phyloP scores from a whole-genome alignment of 1,140 invertebrate species.

The Bombus cullumanus region DNA sequence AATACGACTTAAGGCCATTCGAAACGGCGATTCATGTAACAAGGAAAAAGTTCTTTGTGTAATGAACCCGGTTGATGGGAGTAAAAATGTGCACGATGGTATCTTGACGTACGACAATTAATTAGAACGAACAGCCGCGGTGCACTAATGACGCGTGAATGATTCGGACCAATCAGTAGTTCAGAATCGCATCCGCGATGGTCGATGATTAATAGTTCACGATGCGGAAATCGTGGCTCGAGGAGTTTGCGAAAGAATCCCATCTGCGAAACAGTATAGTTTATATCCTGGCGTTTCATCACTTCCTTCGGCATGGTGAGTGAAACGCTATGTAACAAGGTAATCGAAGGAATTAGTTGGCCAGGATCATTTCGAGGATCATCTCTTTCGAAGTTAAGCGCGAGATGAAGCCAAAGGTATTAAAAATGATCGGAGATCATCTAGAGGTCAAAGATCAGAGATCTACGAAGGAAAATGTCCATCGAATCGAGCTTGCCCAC shows the following conservation, averaged over 20 bases:
- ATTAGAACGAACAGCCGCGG: slow-evolving; percentile 68
- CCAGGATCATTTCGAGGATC: slow-evolving; percentile 21
- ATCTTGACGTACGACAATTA: slow-evolving; percentile 68
- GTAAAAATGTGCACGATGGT: slow-evolving; percentile 61
- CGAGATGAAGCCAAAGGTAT: not conserved
- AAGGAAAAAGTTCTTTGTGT: slow-evolving; percentile 32
- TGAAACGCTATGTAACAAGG: slow-evolving; percentile 43
- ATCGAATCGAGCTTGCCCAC: not conserved
- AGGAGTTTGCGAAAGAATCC: slow-evolving; percentile 64
- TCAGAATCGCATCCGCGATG: slow-evolving; percentile 65
- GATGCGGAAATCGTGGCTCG: slow-evolving; percentile 66
- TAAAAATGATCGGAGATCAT: not conserved
- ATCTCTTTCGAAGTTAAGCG: not conserved
- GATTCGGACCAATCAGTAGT: slow-evolving; percentile 68
- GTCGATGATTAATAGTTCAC: slow-evolving; percentile 63
- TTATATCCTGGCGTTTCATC: slow-evolving; percentile 61
- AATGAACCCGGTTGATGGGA: slow-evolving; percentile 25
- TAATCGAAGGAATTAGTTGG: slow-evolving; percentile 54
- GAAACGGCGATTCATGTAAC: slow-evolving; percentile 26
- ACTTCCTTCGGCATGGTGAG: slow-evolving; percentile 51
- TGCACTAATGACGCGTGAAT: slow-evolving; percentile 70
- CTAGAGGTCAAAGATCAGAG: not conserved
- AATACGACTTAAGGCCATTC: slow-evolving; percentile 4
- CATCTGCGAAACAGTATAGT: slow-evolving; percentile 60
- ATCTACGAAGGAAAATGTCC: too few species aligned